Evolutionary conservation across 1,140 invertebrate species (phyloP).

Genomic region (Pachypsylla venusta): DNA sequence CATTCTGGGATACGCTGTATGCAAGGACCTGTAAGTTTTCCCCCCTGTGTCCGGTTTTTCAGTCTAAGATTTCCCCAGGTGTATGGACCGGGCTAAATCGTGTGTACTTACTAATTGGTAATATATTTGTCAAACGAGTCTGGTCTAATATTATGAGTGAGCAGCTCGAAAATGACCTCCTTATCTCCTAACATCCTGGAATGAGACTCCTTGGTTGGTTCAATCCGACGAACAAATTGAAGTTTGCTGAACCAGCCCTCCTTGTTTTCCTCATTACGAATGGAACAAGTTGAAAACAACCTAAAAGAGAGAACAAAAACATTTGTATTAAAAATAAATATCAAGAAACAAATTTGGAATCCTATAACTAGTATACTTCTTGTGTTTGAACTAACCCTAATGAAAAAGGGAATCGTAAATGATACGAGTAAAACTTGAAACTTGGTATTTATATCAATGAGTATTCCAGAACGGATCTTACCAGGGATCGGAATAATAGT

Average conservation of each 20-base stretch:
- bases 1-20: too few species aligned
- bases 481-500: too few species aligned
- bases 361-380: too few species aligned
- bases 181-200: conserved; percentile 88
- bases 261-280: conserved; percentile 34
- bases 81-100: too few species aligned
- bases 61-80: neutral
- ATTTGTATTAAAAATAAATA: too few species aligned
- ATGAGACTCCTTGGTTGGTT: conserved; percentile 88
- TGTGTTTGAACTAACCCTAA: too few species aligned
- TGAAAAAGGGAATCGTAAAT: too few species aligned
- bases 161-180: conserved; percentile 83
- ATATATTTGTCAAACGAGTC: conserved; percentile 73
- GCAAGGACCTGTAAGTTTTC: too few species aligned
- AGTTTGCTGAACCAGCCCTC: conserved; percentile 83
- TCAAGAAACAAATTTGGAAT: too few species aligned
- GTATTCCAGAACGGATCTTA: too few species aligned
- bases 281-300: conserved; percentile 25
- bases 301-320: neutral
- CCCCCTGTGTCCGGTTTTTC: neutral
- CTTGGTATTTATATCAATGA: too few species aligned
- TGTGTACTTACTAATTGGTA: conserved; percentile 76
- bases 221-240: conserved; percentile 68
- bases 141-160: conserved; percentile 85
- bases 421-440: too few species aligned